Conservation (phyloP, 1,140 invertebrate genomes). For the Saccostrea glomerata region DNA sequence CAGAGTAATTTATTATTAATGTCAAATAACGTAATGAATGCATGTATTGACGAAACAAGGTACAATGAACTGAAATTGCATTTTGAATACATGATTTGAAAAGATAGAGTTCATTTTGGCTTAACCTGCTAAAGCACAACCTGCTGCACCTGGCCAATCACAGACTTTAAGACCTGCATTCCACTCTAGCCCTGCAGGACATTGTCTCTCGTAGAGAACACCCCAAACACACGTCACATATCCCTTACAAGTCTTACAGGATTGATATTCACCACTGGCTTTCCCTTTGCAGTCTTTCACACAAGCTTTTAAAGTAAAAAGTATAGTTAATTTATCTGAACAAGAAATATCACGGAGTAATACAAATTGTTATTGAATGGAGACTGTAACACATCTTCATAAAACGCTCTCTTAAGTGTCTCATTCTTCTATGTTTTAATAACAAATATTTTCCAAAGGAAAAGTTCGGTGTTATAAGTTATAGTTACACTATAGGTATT, state of each 20-base stretch:
- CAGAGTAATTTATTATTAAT: constrained; percentile 7
- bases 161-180: constrained; percentile 63
- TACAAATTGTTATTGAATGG: too few species aligned
- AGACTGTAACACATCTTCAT: too few species aligned
- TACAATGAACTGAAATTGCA: neutral
- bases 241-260: constrained; percentile 60
- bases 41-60: neutral
- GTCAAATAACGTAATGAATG: neutral
- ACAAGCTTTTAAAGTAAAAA: constrained; percentile 55
- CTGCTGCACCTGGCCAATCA: constrained; percentile 42
- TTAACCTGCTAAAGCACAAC: constrained; percentile 22
- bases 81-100: neutral
- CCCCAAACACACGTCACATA: constrained; percentile 64
- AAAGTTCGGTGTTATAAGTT: too few species aligned
- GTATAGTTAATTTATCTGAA: neutral
- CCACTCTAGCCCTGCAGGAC: constrained; percentile 60
- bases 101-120: neutral
- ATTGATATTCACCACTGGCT: constrained; percentile 66
- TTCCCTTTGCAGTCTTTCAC: constrained; percentile 58
- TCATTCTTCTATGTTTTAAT: too few species aligned
- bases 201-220: constrained; percentile 60
- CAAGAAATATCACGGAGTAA: too few species aligned
- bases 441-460: too few species aligned
- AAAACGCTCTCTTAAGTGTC: too few species aligned
- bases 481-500: too few species aligned